Percentiles rank a stretch among this genome's conserved stretches.
These are phyloP conservation scores for Lutraria lutraria DNA, from an alignment of 2,888 invertebrate species.

Conservation along the genomic window DNA sequence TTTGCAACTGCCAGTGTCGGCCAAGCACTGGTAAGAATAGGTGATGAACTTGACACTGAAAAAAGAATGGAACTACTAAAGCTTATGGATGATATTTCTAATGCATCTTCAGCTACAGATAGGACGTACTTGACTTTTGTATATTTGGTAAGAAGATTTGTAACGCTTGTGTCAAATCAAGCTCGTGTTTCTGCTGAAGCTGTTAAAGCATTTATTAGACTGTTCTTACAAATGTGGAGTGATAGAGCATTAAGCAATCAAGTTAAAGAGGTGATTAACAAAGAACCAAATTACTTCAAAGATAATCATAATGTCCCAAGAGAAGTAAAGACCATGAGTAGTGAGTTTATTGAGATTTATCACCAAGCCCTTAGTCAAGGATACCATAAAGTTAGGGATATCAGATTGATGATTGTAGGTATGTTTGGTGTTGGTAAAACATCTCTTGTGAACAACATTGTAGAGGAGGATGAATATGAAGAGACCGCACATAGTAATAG, in stretches of 20 bases:
- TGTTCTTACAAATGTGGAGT: conserved; percentile 40
- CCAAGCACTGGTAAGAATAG: neutral
- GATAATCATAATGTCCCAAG: neutral
- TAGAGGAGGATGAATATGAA: neutral
- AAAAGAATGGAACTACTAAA: neutral
- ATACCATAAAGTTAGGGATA: conserved; percentile 37
- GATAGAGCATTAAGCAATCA: conserved; percentile 16
- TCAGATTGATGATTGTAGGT: conserved; percentile 62
- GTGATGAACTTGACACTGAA: neutral
- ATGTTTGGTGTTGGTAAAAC: conserved; percentile 66
- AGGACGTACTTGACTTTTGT: conserved; percentile 21
- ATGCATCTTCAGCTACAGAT: conserved; percentile 11
- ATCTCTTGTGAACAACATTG: conserved; percentile 51
- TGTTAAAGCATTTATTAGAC: conserved; percentile 35
- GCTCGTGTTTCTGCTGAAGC: conserved; percentile 28
- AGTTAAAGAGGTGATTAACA: conserved; percentile 14
- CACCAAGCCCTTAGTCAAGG: conserved; percentile 42
- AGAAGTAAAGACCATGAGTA: conserved; percentile 25
- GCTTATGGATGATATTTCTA: neutral
- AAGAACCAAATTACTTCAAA: neutral
- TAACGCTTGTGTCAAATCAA: conserved; percentile 11
- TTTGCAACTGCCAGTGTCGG: neutral
- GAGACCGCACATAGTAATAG: neutral
- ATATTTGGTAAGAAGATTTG: conserved; percentile 29
- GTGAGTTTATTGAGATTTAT: conserved; percentile 42